Percentiles rank a stretch among this genome's conserved stretches.
These are phyloP conservation scores for Ptyas mucosa DNA, from an alignment of 2,113 vertebrate species.

Conservation along the genomic window DNA sequence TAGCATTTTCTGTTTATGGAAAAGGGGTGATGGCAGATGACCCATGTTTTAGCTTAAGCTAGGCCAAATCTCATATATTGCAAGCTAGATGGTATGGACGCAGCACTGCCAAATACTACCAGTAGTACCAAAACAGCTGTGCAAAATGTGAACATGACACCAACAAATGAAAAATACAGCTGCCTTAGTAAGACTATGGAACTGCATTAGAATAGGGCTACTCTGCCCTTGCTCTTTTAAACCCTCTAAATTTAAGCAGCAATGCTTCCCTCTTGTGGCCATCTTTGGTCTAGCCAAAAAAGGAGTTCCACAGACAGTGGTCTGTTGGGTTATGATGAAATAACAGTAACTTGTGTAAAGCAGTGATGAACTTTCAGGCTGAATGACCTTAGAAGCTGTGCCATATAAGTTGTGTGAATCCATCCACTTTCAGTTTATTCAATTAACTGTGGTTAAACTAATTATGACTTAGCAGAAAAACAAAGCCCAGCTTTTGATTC, in stretches of 20 bases:
- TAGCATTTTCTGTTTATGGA: neutral
- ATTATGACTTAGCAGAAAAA: neutral
- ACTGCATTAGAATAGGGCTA: neutral
- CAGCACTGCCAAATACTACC: neutral
- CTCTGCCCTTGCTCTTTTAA: neutral
- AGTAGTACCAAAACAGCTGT: neutral
- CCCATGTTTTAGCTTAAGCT: neutral
- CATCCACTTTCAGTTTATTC: neutral
- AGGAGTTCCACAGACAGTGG: neutral
- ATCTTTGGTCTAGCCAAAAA: neutral
- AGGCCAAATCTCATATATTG: too few relatives aligned
- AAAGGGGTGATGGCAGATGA: neutral
- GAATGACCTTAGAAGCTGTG: neutral
- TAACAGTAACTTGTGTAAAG: neutral
- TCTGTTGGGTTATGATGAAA: neutral
- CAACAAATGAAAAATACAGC: neutral
- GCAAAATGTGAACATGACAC: neutral
- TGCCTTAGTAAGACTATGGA: neutral
- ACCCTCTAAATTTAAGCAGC: neutral
- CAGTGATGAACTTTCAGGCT: neutral
- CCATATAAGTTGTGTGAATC: neutral
- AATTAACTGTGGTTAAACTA: neutral
- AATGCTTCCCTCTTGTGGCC: constrained; percentile 2
- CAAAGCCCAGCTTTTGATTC: neutral
- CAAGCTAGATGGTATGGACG: neutral